Evolutionary conservation across 2,888 invertebrate species (phyloP).

Genomic region (Sarcophaga subvicina): DNA sequence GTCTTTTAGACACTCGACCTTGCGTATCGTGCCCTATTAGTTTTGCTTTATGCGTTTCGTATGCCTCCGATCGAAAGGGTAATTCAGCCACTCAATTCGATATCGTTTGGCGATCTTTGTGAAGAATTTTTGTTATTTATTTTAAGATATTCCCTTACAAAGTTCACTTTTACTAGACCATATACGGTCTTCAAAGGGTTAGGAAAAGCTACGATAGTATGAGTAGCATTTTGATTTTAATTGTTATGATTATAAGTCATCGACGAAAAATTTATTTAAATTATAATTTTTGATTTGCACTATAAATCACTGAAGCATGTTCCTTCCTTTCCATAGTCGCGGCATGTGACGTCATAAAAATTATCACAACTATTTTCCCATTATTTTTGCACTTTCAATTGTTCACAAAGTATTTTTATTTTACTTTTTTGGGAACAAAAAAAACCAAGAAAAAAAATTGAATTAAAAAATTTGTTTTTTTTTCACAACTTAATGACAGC

Average conservation of each 20-base stretch:
- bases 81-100: too few species aligned
- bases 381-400: constrained; percentile 11
- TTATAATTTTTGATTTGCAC: neutral
- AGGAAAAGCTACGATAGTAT: neutral
- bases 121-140: too few species aligned
- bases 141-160: too few species aligned
- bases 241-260: too few species aligned
- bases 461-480: constrained; percentile 8
- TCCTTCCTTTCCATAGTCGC: neutral
- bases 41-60: too few species aligned
- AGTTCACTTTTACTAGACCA: too few species aligned
- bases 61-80: too few species aligned
- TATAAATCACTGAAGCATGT: constrained; percentile 19
- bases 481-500: constrained; percentile 12
- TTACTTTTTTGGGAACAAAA: neutral
- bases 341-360: constrained; percentile 12
- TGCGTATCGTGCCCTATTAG: too few species aligned
- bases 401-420: neutral
- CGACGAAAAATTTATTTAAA: neutral
- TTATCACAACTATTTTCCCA: constrained; percentile 1
- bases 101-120: too few species aligned
- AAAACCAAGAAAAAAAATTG: neutral
- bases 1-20: too few species aligned
- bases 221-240: neutral
- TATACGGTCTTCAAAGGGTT: neutral